Evolutionary conservation across 2,113 vertebrate species (phyloP).

Genomic region (Sturnira hondurensis): DNA sequence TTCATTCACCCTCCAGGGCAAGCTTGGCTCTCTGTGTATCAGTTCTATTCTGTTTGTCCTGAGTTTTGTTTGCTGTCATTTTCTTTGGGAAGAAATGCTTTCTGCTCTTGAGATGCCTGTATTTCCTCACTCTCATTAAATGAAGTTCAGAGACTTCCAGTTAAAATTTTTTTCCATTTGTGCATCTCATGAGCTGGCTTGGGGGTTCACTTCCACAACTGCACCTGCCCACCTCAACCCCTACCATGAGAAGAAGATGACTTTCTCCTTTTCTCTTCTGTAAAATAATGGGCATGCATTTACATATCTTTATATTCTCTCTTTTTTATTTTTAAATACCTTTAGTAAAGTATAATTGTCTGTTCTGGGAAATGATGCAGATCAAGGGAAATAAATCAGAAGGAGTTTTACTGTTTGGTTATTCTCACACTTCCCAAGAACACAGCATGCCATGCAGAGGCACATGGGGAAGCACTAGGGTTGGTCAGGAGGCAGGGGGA

Average conservation of each 20-base stretch:
- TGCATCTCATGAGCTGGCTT: neutral
- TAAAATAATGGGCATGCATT: neutral
- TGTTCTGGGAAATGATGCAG: neutral
- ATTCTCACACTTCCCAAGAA: neutral
- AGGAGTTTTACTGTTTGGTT: neutral
- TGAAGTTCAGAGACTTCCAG: neutral
- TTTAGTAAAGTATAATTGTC: neutral
- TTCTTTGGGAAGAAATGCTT: neutral
- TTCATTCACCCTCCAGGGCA: too few species aligned
- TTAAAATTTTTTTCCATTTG: neutral
- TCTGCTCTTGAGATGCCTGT: neutral
- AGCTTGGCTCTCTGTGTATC: rapidly evolving
- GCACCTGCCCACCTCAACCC: too few species aligned
- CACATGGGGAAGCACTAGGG: too few species aligned
- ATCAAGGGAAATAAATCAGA: neutral
- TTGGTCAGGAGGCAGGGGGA: neutral
- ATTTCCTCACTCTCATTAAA: too few species aligned
- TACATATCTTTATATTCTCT: neutral
- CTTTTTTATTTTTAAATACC: neutral
- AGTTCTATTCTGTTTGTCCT: neutral
- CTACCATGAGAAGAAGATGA: too few species aligned
- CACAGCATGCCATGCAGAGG: neutral
- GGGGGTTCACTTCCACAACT: neutral
- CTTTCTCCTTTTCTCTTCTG: neutral
- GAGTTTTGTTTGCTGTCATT: neutral